Evolutionary conservation across 2,888 invertebrate genomes (phyloP), one percentile per base, ranked within the genome.

Genomic region (Ptychoptera contaminata): DNA sequence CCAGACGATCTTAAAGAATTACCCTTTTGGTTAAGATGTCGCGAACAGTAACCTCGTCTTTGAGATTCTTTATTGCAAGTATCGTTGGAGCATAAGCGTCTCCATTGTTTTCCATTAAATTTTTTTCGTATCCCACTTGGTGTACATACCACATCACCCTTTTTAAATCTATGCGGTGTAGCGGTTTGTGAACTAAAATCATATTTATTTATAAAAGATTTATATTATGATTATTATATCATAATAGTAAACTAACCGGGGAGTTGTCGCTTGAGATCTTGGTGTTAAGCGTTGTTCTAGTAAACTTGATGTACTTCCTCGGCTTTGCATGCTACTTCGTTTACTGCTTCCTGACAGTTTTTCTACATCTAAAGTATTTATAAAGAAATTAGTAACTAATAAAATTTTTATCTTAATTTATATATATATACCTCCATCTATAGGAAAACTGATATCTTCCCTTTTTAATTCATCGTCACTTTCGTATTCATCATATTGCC

Each of bases 61-160:
- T 98, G 97, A 58, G 96, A 96, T 74, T 98, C 97, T 70, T 91
- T 91, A 34, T 82, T 83, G 67, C 96, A 97, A 45, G 88, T 87
- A 57, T 90, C 88, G 64, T 87, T 88, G 47, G 93, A 93, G 69
- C 97, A 98, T 50, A 98, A 74, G 56, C 97, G 74, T 49, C 97
- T 76, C 98, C 97, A 98, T 65, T 98, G 98, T 69, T 98, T 98
- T 34, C 98, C 98, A 70, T 98, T 98, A 68, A 93, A 98, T 70
- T 97, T 98, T 71, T 98, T 98, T 11, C 96, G 74, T 56, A 98
- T 93, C 51, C 97, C 97, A 48, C 65, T 62, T 53, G 66, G 66
- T 44, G 65, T 65, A 53, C 62, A 61, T 49, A 65, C 65, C 52
- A 96, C 88, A 65, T 98, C 96, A 52, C 97, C 97, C 69, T 97